These are phyloP conservation scores for Lochmaea capreae DNA, from an alignment of 2,888 invertebrate species.

Conservation along the genomic window DNA sequence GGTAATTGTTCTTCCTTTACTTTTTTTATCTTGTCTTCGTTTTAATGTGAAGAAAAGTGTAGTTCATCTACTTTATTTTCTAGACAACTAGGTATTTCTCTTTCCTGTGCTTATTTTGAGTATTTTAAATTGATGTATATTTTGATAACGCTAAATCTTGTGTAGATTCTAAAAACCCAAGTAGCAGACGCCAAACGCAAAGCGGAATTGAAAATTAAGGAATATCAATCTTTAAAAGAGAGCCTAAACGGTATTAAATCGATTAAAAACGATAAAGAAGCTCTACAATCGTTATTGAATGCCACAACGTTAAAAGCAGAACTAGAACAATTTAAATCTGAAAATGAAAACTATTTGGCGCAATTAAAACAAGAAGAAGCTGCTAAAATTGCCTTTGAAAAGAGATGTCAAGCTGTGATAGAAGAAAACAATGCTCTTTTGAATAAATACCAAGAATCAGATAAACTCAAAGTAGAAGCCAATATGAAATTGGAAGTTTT, in stretches of 20 bases:
- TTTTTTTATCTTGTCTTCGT: too few relatives aligned
- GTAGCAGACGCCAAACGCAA: slow-evolving; percentile 62
- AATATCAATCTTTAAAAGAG: slow-evolving; percentile 66
- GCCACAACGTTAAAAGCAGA: slow-evolving; percentile 72
- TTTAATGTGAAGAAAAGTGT: too few relatives aligned
- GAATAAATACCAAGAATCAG: slow-evolving; percentile 73
- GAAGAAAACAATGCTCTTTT: slow-evolving; percentile 70
- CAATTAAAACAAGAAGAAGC: slow-evolving; percentile 64
- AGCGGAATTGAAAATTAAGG: slow-evolving; percentile 61
- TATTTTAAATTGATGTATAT: neutral
- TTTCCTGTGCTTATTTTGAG: neutral
- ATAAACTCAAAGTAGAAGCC: slow-evolving; percentile 81
- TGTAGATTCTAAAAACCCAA: slow-evolving; percentile 61
- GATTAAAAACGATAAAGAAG: slow-evolving; percentile 60
- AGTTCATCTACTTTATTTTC: neutral
- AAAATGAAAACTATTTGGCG: slow-evolving; percentile 66
- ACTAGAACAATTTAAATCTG: slow-evolving; percentile 68
- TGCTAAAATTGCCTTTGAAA: slow-evolving; percentile 65
- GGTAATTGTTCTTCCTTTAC: neutral
- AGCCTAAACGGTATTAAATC: slow-evolving; percentile 65
- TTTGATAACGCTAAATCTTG: slow-evolving; percentile 16
- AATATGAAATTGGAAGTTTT: slow-evolving; percentile 87
- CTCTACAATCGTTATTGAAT: slow-evolving; percentile 65
- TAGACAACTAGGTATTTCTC: neutral
- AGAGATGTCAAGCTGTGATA: slow-evolving; percentile 63